Conservation (phyloP, 2,113 vertebrate genomes). For the Paradoxurus hermaphroditus region DNA sequence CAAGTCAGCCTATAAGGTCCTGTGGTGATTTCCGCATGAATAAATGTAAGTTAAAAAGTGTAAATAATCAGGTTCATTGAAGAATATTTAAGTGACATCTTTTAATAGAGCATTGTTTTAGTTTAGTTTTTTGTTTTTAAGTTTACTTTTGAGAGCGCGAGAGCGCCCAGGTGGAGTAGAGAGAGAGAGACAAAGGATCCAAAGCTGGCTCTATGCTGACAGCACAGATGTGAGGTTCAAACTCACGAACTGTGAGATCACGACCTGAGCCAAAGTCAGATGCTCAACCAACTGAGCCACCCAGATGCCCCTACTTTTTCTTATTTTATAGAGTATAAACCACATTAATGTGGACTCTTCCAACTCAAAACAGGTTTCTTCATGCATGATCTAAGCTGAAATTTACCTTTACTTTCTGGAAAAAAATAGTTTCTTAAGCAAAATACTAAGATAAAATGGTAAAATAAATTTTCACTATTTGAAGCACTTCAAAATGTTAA, state of each 20-base stretch:
- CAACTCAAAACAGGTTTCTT: conserved; percentile 34
- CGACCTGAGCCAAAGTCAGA: no score
- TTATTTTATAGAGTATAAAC: neutral
- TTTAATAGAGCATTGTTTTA: neutral
- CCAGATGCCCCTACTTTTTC: no score
- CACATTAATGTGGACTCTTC: neutral
- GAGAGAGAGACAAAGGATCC: no score
- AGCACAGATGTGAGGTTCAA: no score
- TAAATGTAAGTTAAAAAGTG: neutral
- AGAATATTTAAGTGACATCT: neutral
- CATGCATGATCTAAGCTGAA: neutral
- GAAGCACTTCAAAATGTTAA: conserved; percentile 11
- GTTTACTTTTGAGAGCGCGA: no score
- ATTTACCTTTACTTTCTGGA: neutral
- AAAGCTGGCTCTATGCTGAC: no score
- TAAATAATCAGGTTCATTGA: neutral
- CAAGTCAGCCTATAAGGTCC: neutral
- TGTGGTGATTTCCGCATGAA: neutral
- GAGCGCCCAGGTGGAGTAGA: no score
- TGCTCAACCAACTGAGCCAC: no score
- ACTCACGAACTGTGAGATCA: no score
- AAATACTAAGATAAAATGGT: neutral
- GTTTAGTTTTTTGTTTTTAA: neutral
- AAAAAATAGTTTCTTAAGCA: conserved; percentile 23
- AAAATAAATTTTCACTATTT: neutral